Evolutionary conservation across 2,113 vertebrate genomes (phyloP).

Genomic region (Sminthopsis crassicaudata): DNA sequence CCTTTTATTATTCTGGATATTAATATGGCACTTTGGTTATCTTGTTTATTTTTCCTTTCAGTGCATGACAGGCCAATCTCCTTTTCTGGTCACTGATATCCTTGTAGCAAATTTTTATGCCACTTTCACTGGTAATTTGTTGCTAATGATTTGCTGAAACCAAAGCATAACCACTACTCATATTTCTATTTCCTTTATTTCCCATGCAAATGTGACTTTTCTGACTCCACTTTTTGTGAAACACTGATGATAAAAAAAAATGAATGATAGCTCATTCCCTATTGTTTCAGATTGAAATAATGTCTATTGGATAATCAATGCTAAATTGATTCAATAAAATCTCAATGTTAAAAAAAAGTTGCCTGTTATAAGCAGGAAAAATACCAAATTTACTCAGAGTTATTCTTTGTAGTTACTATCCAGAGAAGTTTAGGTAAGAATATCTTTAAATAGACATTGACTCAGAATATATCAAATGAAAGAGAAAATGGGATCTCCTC

Average conservation of each 20-base stretch:
- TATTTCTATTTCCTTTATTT: neutral
- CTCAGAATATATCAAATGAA: conserved; percentile 6
- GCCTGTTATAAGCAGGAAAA: neutral
- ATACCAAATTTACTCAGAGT: neutral
- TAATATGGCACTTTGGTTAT: neutral
- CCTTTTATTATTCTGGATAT: neutral
- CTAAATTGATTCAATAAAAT: neutral
- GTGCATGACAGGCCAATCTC: neutral
- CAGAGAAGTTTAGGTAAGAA: neutral
- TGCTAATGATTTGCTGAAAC: neutral
- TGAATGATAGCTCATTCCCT: neutral
- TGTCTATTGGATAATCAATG: neutral
- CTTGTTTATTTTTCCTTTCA: neutral
- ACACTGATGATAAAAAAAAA: neutral
- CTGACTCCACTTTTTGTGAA: neutral
- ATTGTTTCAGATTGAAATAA: neutral
- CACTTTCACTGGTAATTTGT: neutral
- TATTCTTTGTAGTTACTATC: neutral
- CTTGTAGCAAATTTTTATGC: neutral
- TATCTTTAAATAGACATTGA: neutral
- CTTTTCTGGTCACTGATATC: neutral
- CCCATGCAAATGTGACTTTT: neutral
- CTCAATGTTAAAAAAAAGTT: neutral
- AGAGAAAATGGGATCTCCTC: neutral
- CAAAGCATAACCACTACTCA: neutral